A percentile compares a stretch with the other conserved stretches of the same genome.
phyloP scores from a whole-genome alignment of 2,797 vertebrate species.

The Dermochelys coriacea region DNA sequence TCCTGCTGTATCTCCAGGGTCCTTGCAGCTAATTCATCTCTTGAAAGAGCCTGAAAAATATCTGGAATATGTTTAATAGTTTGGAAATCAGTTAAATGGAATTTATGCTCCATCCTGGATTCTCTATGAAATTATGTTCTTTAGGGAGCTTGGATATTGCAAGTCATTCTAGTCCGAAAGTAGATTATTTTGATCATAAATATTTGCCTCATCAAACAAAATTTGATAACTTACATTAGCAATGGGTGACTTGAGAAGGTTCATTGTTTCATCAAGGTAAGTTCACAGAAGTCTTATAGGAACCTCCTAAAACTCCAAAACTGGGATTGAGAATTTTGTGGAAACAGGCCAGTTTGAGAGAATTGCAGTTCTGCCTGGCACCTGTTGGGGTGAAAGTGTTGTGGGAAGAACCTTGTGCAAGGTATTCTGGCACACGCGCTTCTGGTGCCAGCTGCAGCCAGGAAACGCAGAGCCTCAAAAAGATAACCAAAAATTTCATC shows the following conservation, averaged over 20 bases:
- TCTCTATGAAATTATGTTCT: not conserved
- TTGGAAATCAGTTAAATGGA: constrained; percentile 49
- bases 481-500: not conserved
- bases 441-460: not conserved
- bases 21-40: constrained; percentile 71
- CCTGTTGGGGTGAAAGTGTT: not conserved
- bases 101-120: not conserved
- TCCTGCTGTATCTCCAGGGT: not conserved
- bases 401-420: not conserved
- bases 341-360: not conserved
- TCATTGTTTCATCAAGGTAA: constrained; percentile 22
- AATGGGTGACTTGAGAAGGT: constrained; percentile 36
- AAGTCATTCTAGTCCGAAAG: not conserved
- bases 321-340: too few species aligned
- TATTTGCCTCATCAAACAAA: constrained; percentile 62
- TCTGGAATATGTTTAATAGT: constrained; percentile 33
- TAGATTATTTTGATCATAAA: constrained; percentile 60
- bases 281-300: not conserved
- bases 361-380: not conserved
- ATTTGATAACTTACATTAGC: constrained; percentile 43
- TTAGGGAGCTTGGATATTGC: constrained; percentile 1
- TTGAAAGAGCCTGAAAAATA: not conserved
- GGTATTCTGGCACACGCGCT: not conserved
- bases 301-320: not conserved
- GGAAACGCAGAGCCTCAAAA: not conserved